Evolutionary conservation across 1,140 invertebrate species (phyloP).

Genomic region (Drosophila teissieri): DNA sequence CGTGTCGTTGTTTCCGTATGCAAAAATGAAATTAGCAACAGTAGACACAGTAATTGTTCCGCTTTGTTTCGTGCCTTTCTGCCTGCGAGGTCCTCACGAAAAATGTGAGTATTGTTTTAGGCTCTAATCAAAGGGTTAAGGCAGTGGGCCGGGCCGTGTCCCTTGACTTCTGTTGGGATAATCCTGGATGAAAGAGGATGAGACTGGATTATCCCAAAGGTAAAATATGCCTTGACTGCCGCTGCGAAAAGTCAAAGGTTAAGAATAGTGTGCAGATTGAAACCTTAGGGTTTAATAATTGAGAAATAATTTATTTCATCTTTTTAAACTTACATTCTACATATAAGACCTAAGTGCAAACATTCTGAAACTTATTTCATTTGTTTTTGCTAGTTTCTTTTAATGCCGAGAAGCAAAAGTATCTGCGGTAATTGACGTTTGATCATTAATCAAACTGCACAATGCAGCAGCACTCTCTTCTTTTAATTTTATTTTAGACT

Average conservation of each 20-base stretch:
- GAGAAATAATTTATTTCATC: no score
- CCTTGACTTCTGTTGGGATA: slow-evolving; percentile 78
- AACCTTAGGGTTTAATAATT: not conserved
- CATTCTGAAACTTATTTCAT: slow-evolving; percentile 11
- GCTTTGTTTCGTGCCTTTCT: slow-evolving; percentile 29
- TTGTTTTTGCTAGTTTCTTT: slow-evolving; percentile 24
- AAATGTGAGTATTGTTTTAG: slow-evolving; percentile 1
- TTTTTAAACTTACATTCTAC: no score
- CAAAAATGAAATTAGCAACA: slow-evolving; percentile 79
- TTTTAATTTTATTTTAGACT: slow-evolving; percentile 59
- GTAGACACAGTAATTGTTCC: slow-evolving; percentile 77
- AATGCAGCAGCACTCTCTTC: slow-evolving; percentile 83
- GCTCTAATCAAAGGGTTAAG: slow-evolving; percentile 28
- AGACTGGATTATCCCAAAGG: slow-evolving; percentile 61
- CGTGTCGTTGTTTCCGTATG: slow-evolving; percentile 56
- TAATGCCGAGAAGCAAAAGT: slow-evolving; percentile 40
- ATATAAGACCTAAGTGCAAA: not conserved
- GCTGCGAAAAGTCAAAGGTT: slow-evolving; percentile 60
- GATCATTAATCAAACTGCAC: slow-evolving; percentile 84
- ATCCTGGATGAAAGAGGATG: slow-evolving; percentile 77
- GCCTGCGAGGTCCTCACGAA: slow-evolving; percentile 26
- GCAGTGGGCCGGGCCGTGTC: slow-evolving; percentile 46
- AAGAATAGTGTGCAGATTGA: not conserved
- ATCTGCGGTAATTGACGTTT: slow-evolving; percentile 82
- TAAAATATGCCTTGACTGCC: slow-evolving; percentile 13